Evolutionary conservation across 2,113 vertebrate genomes (phyloP), one percentile per base, ranked within the genome.

Genomic region (Peromyscus polionotus): DNA sequence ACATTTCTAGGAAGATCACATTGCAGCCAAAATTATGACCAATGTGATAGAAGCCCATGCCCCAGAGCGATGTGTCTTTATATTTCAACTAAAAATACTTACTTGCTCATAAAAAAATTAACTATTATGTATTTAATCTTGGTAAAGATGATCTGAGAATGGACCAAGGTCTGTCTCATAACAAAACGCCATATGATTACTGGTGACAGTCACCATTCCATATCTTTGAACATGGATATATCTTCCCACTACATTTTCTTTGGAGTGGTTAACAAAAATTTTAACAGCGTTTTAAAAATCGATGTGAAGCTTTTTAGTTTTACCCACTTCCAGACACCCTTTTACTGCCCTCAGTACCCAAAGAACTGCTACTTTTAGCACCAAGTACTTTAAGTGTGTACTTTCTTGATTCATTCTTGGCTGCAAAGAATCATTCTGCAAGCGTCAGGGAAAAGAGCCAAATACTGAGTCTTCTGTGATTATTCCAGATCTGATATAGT

Each of bases 341-440:
- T 76, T 87, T 39, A 85, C 26, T 91, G 42, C 42, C 72, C 68
- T 91, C n/a, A 75, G 51, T 90, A 70, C 14, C 51, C n/a, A 59
- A 26, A 80, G 42, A 16, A 87, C 45, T 93, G 70, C n/a, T 68
- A 33, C 68, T 92, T 92, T 95, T 92, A 96, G 59, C 68, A 68
- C 31, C 79, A 68, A 33, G 1, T 90, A 54, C 57, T 83, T 73
- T 65, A 26, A 67, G 36, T 42, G 72, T 84, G 22, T 95, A 51
- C 77, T 88, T 93, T 77, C 57, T 91, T 93, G 77, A 80, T 65
- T 97, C 63, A 59, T 20, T 91, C 93, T 93, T 96, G 61, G 4
- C 67, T 73, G 28, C 57, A 54, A 93, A 67, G 54, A 80, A 42
- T 87, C 22, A 73, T 91, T 87, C 26, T 90, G 51, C 48, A 94